Percentiles rank a stretch among this genome's conserved stretches.
Evolutionary conservation across 2,797 vertebrate species (phyloP).

Genomic region (Apodemus agrarius): DNA sequence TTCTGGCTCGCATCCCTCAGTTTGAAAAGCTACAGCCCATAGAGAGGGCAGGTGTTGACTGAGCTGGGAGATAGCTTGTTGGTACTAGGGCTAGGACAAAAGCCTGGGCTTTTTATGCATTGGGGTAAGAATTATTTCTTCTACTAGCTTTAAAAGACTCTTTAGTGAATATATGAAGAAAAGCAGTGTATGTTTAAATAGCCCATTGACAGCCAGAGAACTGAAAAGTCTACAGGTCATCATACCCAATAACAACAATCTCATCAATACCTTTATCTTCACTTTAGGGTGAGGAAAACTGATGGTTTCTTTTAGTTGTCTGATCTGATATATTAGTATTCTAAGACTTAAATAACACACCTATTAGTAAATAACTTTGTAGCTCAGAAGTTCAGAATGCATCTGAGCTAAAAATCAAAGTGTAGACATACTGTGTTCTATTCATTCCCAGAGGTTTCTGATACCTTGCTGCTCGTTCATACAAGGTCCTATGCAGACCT

Average conservation of each 20-base stretch:
- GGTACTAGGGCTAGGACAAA: background rate
- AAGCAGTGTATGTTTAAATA: background rate
- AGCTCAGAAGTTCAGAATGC: background rate
- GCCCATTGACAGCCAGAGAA: background rate
- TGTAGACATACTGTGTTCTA: background rate
- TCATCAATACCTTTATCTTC: background rate
- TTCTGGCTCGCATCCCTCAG: constrained; percentile 8
- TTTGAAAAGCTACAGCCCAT: constrained; percentile 15
- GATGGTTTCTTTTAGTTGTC: background rate
- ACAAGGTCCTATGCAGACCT: background rate
- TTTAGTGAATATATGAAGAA: background rate
- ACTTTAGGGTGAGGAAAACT: constrained; percentile 14
- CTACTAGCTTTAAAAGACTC: background rate
- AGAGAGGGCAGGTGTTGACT: background rate
- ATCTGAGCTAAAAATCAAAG: background rate
- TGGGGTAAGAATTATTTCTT: background rate
- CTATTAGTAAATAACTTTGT: background rate
- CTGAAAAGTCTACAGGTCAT: background rate
- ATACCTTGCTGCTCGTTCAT: background rate
- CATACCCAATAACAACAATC: background rate
- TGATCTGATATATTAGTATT: background rate
- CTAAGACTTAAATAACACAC: background rate
- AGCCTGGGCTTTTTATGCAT: background rate
- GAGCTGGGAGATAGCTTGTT: background rate
- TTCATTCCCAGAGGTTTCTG: background rate